A percentile compares a stretch with the other conserved stretches of the same genome.
These are phyloP conservation scores for Prionailurus viverrinus DNA, from an alignment of 2,113 vertebrate genomes.

Conservation along the genomic window DNA sequence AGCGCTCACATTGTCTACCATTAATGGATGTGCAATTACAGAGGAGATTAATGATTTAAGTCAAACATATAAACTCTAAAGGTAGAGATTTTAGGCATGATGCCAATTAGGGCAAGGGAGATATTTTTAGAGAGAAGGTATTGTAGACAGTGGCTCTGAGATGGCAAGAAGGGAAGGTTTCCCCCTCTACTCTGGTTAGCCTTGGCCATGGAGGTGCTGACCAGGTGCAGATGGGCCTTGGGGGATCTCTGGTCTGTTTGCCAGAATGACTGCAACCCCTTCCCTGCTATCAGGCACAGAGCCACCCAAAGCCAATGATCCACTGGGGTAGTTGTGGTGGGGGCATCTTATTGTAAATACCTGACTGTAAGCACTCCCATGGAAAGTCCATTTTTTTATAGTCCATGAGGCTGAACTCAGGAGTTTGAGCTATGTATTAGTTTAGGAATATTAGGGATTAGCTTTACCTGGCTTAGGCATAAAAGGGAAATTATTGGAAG, in stretches of 20 bases:
- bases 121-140: slow-evolving; percentile 18
- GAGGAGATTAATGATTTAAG: neutral
- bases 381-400: neutral
- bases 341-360: neutral
- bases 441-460: neutral
- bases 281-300: neutral
- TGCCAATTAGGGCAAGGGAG: neutral
- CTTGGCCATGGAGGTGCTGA: neutral
- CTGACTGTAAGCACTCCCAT: neutral
- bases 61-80: neutral
- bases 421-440: neutral
- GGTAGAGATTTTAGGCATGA: neutral
- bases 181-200: neutral
- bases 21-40: neutral
- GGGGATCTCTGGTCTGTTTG: neutral
- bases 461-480: neutral
- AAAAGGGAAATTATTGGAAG: neutral
- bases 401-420: neutral
- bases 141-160: slow-evolving; percentile 13
- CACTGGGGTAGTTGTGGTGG: neutral
- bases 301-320: neutral
- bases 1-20: neutral
- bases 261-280: rapidly evolving
- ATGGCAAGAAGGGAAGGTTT: neutral
- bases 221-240: neutral